Evolutionary conservation across 2,888 invertebrate species (phyloP).

Genomic region (Chorisops tibialis): DNA sequence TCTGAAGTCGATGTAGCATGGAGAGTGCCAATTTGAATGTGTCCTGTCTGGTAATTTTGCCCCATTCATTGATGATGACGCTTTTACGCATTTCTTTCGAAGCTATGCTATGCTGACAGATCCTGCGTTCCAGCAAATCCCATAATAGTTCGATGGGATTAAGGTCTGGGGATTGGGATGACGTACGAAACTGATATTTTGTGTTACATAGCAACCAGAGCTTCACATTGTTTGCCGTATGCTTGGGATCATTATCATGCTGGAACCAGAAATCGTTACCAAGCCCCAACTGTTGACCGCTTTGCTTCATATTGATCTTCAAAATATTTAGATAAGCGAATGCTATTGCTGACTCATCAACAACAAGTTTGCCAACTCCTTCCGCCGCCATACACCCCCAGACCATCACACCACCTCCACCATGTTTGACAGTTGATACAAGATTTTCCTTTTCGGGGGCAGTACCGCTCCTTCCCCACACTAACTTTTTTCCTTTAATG

Average conservation of each 20-base stretch:
- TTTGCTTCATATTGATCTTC: too few species aligned
- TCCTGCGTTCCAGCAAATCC: constrained; percentile 25
- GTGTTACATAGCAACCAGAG: constrained; percentile 8
- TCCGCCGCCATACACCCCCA: constrained; percentile 26
- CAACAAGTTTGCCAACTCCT: constrained; percentile 23
- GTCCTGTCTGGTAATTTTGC: background rate
- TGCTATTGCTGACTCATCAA: constrained; percentile 24
- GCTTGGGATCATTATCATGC: too few species aligned
- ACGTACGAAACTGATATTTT: constrained; percentile 18
- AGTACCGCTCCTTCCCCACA: constrained; percentile 17
- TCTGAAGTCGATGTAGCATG: background rate
- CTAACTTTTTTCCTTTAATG: constrained; percentile 6
- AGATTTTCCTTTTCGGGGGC: constrained; percentile 14
- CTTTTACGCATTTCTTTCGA: background rate
- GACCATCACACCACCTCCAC: constrained; percentile 25
- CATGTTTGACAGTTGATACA: constrained; percentile 28
- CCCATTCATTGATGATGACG: background rate
- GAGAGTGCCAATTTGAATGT: background rate
- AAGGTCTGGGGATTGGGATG: constrained; percentile 30
- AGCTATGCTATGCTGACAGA: constrained; percentile 26
- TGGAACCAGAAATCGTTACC: too few species aligned
- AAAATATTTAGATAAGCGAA: constrained; percentile 21
- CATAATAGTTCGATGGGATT: constrained; percentile 33
- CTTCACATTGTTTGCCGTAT: too few species aligned
- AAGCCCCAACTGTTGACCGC: too few species aligned